Evolutionary conservation across 2,797 vertebrate genomes (phyloP), one percentile per base, ranked within the genome.

Genomic region (Myripristis murdjan): DNA sequence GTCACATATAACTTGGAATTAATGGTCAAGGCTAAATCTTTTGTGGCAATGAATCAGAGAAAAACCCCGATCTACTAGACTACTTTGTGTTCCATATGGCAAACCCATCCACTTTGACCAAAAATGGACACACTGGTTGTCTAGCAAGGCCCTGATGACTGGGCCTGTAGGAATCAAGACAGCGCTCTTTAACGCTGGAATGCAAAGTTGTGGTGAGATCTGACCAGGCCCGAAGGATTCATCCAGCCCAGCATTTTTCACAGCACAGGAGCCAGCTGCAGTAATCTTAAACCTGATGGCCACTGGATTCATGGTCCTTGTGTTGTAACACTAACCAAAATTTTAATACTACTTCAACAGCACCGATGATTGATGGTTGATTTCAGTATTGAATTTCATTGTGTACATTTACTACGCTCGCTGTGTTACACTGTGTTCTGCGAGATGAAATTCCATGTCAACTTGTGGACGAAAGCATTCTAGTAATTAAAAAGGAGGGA

Each of bases 201-300:
- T 88, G 74, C 70, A 88, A 82, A 84, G 65, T 79, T 75, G 71
- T 64, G 82, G 84, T 70, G 62, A 71, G 73, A 69, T 73, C 73
- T 70, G 71, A 85, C 76, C 73, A 77, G 73, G 28, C 74, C 67
- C 1, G 1, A 63, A 48, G 61, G 83, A 81, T 65, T 77, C 72
- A 59, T 77, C 49, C 64, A 72, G 67, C 53, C 39, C 64, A 44
- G 66, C 5, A 23, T 60, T 68, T 76, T 77, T 85, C 67, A 64
- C 56, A 48, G 26, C 61, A 66, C 64, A 82, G 61, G 52, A 75
- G 68, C 54, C 56, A 39, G 49, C 59, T 73, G 35, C 46, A 69
- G 20, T 33, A 74, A 81, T 49, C 39, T 62, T n/a, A 48, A 60
- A 64, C 62, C 70, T 69, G 53, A 85, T 8, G 6, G 2, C 26